These are phyloP conservation scores for Morpho helenor DNA, from an alignment of 2,888 invertebrate genomes.

Conservation along the genomic window DNA sequence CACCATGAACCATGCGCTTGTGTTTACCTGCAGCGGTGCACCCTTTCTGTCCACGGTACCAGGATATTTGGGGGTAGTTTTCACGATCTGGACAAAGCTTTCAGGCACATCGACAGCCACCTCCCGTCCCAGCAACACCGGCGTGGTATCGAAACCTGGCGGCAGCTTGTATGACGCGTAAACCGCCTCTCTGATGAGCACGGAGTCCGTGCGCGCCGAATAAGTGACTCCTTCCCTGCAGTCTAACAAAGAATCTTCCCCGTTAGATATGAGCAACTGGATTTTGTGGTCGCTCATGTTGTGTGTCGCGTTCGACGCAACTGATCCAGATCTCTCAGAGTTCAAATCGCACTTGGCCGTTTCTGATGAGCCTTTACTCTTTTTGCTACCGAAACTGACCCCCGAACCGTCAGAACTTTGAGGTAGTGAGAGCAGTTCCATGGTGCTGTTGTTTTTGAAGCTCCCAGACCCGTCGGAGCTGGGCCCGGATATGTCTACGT, in stretches of 20 bases:
- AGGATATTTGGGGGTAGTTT: conserved; percentile 85
- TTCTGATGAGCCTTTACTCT: conserved; percentile 64
- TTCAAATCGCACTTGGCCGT: conserved; percentile 65
- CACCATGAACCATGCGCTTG: conserved; percentile 36
- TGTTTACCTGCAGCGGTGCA: conserved; percentile 71
- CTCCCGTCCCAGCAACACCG: conserved; percentile 76
- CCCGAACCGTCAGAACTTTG: conserved; percentile 67
- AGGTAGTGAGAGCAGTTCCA: conserved; percentile 63
- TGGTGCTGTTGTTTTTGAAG: conserved; percentile 64
- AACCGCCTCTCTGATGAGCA: conserved; percentile 68
- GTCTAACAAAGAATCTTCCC: conserved; percentile 67
- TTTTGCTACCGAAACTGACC: conserved; percentile 64
- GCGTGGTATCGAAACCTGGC: conserved; percentile 71
- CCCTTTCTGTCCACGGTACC: conserved; percentile 77
- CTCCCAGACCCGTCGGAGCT: conserved; percentile 64
- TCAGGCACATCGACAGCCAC: conserved; percentile 94
- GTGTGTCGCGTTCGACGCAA: conserved; percentile 51
- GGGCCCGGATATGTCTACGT: conserved; percentile 54
- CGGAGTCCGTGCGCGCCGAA: conserved; percentile 73
- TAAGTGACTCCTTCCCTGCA: conserved; percentile 69
- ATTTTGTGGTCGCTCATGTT: conserved; percentile 67
- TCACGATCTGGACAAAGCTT: conserved; percentile 90
- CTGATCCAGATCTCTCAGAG: conserved; percentile 60
- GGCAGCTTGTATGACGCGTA: conserved; percentile 72
- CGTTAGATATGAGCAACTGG: conserved; percentile 67